A percentile compares a stretch with the other conserved stretches of the same genome.
Conservation (phyloP, 2,888 invertebrate genomes). For the Trichogramma dendrolimi region DNA sequence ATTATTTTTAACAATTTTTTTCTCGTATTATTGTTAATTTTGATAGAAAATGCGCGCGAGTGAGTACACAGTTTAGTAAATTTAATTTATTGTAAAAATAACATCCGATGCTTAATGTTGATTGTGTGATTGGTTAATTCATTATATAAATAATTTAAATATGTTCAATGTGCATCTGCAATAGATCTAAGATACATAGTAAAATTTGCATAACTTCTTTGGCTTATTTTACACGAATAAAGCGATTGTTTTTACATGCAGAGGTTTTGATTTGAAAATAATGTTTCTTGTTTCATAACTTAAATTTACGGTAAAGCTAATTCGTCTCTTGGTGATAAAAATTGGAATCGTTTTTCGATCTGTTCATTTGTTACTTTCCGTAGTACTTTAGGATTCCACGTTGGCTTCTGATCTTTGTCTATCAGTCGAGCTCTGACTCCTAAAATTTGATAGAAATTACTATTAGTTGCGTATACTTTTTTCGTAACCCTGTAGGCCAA, state of each 20-base stretch:
- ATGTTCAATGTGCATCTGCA: slow-evolving; percentile 29
- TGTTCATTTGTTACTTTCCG: slow-evolving; percentile 73
- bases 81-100: slow-evolving; percentile 22
- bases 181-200: slow-evolving; percentile 33
- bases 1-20: slow-evolving; percentile 20
- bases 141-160: slow-evolving; percentile 15
- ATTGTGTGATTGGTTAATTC: slow-evolving; percentile 27
- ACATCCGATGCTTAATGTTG: slow-evolving; percentile 24
- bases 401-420: slow-evolving; percentile 89
- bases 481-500: background rate
- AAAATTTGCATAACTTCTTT: slow-evolving; percentile 37
- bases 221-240: slow-evolving; percentile 41
- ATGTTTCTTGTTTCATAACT: too few relatives aligned
- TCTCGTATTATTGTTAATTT: slow-evolving; percentile 18
- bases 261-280: slow-evolving; percentile 19
- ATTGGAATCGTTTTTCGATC: slow-evolving; percentile 73
- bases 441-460: slow-evolving; percentile 42
- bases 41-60: slow-evolving; percentile 21
- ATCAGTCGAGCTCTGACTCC: slow-evolving; percentile 84
- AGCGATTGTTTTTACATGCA: slow-evolving; percentile 35
- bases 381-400: slow-evolving; percentile 80
- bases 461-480: background rate
- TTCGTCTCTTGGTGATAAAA: slow-evolving; percentile 66
- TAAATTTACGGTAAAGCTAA: slow-evolving; percentile 42
- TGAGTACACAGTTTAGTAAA: slow-evolving; percentile 19